Percentiles rank a stretch among this genome's conserved stretches.
These are phyloP conservation scores for Heliangelus exortis DNA, from an alignment of 2,797 vertebrate species.

Conservation along the genomic window DNA sequence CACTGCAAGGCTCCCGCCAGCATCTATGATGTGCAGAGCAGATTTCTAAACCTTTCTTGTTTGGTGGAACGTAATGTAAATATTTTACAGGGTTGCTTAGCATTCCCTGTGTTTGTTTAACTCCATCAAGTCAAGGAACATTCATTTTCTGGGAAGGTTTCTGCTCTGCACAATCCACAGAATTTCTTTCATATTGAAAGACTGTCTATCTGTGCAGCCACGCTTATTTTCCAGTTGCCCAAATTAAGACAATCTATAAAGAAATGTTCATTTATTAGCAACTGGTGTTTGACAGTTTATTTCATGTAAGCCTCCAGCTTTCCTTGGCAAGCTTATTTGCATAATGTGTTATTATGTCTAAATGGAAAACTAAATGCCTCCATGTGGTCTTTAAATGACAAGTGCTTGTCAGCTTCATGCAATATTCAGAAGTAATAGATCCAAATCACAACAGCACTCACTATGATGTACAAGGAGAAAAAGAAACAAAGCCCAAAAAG, in stretches of 20 bases:
- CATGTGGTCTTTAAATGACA: slow-evolving; percentile 87
- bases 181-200: slow-evolving; percentile 35
- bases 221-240: slow-evolving; percentile 71
- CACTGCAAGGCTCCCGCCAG: accelerated
- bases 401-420: slow-evolving; percentile 85
- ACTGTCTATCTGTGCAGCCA: slow-evolving; percentile 33
- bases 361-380: slow-evolving; percentile 86
- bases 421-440: slow-evolving; percentile 86
- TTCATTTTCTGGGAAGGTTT: slow-evolving; percentile 34
- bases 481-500: slow-evolving; percentile 56
- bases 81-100: neutral
- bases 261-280: slow-evolving; percentile 86
- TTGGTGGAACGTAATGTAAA: neutral
- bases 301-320: slow-evolving; percentile 83
- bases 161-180: neutral
- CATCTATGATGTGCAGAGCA: accelerated
- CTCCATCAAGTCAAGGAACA: neutral
- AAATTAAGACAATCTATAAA: slow-evolving; percentile 81
- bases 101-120: slow-evolving; percentile 27
- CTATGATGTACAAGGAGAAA: slow-evolving; percentile 75
- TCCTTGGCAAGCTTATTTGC: slow-evolving; percentile 84
- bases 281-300: slow-evolving; percentile 84
- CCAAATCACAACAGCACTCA: slow-evolving; percentile 81
- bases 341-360: slow-evolving; percentile 89
- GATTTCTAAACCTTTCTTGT: neutral